Base-by-base conservation (phyloP, 2,113 vertebrate species). In the Ramphastos sulfuratus region DNA sequence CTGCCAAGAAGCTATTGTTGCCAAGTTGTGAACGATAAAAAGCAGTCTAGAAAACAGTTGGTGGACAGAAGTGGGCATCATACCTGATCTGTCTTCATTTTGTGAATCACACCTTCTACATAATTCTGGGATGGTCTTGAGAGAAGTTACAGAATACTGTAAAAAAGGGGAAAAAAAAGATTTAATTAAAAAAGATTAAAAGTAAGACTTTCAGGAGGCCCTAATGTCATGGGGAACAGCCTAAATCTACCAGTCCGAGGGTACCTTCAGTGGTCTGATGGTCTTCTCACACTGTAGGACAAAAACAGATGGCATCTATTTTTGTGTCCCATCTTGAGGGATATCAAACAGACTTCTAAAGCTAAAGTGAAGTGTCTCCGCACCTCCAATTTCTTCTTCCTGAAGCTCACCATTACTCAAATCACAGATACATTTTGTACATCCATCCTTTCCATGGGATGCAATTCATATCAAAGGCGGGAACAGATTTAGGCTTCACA, bases 101-200 rank as follows among this genome's bases (percentile, higher is more conserved):
- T 97, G 98, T 2, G 98, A 97, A 89, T 99, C 99, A 87, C 98
- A 99, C 97, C 98, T 98, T 96, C 99, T 97, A 95, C 98, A 99
- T 93, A 99, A 97, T 95, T 99, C 99, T 52, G 99, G 98, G 94
- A 99, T 99, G 95, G 97, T 99, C 98, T 99, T 99, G 94, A 99
- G 98, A 61, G 99, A 99, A 20, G 99, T 98, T 93, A 99, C 98
- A 52, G 98, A 98, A 95, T 99, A 99, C 99, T 99, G 96, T 48
- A 67, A 97, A 37, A 82, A 82, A 96, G 93, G 19, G 18, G 15
- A 73, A 96, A 93, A 96, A 46, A 94, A 59, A 20, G 15, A 65
- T 27, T 88, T 67, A 1, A 82, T 60, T 85, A 3, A 15, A 76
- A 89, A 78, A 82, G 6, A 39, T 35, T 30, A 66, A 87, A 94